These are phyloP conservation scores for Cricetomys ansorgei DNA, from an alignment of 2,113 vertebrate genomes.

Conservation along the genomic window DNA sequence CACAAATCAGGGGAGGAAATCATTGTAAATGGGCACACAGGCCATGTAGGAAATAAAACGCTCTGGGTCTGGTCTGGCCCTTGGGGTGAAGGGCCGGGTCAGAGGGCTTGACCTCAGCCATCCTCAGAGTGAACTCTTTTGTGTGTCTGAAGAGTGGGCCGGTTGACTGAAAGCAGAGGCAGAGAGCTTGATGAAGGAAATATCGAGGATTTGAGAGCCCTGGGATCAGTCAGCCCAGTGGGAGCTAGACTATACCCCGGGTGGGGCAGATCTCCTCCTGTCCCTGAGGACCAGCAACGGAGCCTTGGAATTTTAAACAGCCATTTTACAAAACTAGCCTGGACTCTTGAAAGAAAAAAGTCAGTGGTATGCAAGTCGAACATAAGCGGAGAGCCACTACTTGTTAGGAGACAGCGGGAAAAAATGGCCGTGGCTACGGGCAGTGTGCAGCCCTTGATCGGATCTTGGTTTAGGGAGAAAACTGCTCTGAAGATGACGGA, in stretches of 20 bases:
- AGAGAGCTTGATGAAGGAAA: background rate
- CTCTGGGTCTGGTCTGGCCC: background rate
- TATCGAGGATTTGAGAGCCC: background rate
- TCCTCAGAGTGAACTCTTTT: background rate
- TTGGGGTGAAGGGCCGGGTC: background rate
- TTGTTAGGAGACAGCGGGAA: background rate
- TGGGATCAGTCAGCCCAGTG: background rate
- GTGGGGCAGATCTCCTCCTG: background rate
- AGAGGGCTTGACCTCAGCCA: background rate
- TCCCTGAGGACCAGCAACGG: background rate
- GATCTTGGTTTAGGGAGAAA: background rate
- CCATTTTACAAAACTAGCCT: conserved; percentile 49
- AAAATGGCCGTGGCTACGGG: background rate
- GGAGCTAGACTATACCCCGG: background rate
- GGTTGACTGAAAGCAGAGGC: background rate
- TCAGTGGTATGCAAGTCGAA: background rate
- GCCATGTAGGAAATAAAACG: background rate
- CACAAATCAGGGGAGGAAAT: background rate
- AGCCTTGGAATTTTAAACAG: conserved; percentile 69
- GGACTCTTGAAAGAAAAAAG: conserved; percentile 23
- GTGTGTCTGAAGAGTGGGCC: background rate
- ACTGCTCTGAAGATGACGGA: background rate
- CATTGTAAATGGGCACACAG: background rate
- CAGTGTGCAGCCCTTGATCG: background rate
- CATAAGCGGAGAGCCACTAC: background rate